phyloP scores from a whole-genome alignment of 2,888 invertebrate genomes.

The Caenorhabditis sp. region DNA sequence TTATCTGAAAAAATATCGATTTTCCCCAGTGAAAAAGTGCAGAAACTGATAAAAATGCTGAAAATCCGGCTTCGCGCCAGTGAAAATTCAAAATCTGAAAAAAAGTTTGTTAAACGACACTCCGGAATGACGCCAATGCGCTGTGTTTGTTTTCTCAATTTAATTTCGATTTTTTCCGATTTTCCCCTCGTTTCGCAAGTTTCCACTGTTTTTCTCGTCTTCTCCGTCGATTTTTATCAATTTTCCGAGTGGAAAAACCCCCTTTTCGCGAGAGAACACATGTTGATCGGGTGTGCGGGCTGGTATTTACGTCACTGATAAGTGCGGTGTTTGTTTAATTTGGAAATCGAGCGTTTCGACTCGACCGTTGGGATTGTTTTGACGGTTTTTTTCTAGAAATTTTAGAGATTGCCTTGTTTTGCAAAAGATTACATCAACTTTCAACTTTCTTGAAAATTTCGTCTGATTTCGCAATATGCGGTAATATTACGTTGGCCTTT shows the following conservation, averaged over 20 bases:
- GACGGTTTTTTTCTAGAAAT: background rate
- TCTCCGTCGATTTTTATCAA: background rate
- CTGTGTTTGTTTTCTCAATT: slow-evolving; percentile 17
- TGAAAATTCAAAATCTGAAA: slow-evolving; percentile 14
- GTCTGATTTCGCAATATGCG: slow-evolving; percentile 48
- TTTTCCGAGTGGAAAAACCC: background rate
- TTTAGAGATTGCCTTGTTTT: background rate
- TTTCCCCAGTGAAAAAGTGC: too few species aligned
- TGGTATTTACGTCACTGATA: background rate
- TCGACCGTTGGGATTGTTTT: too few species aligned
- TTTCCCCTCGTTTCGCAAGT: slow-evolving; percentile 8
- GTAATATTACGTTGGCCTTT: slow-evolving; percentile 8
- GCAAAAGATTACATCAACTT: slow-evolving; percentile 41
- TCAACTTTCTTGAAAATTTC: background rate
- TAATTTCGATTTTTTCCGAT: slow-evolving; percentile 21
- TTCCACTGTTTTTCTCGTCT: slow-evolving; percentile 1
- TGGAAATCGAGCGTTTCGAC: too few species aligned
- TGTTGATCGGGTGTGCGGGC: background rate
- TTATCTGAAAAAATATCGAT: slow-evolving; percentile 16
- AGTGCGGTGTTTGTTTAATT: slow-evolving; percentile 6
- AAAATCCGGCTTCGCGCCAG: slow-evolving; percentile 8
- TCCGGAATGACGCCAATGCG: slow-evolving; percentile 32
- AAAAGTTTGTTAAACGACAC: slow-evolving; percentile 20
- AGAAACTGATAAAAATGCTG: background rate
- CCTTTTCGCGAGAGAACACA: background rate